Evolutionary conservation across 2,113 vertebrate genomes (phyloP).

Genomic region (Hiodon tergisus): DNA sequence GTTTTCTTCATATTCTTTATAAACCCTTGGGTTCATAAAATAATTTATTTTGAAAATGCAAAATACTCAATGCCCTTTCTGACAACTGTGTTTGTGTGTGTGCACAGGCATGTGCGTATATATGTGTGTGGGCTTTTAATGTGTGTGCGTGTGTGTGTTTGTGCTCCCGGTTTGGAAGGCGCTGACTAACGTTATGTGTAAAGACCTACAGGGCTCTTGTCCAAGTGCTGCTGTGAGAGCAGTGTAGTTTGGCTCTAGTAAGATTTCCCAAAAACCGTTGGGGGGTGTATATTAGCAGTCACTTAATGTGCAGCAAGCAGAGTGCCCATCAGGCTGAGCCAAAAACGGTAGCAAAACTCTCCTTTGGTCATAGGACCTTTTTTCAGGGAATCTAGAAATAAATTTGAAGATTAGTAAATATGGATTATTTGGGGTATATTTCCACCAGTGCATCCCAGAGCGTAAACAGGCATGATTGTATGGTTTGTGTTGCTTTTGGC

Average conservation of each 20-base stretch:
- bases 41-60: too few species aligned
- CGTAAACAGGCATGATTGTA: too few species aligned
- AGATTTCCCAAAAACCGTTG: slow-evolving; percentile 27
- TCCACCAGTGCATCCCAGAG: too few species aligned
- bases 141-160: not conserved
- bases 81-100: not conserved
- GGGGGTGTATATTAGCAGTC: slow-evolving; percentile 35
- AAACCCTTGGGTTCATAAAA: too few species aligned
- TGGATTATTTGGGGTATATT: too few species aligned
- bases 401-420: not conserved
- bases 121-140: too few species aligned
- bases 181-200: slow-evolving; percentile 2
- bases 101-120: not conserved
- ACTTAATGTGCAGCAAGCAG: slow-evolving; percentile 27
- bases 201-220: not conserved
- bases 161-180: not conserved
- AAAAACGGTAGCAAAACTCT: slow-evolving; percentile 26
- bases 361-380: slow-evolving; percentile 4
- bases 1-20: too few species aligned
- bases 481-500: not conserved
- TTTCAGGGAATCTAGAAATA: not conserved
- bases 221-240: slow-evolving; percentile 1
- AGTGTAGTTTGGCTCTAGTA: slow-evolving; percentile 20
- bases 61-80: not conserved
- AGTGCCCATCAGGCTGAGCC: slow-evolving; percentile 16